These are phyloP conservation scores for Mellivora capensis DNA, from an alignment of 2,113 vertebrate genomes.

Conservation along the genomic window DNA sequence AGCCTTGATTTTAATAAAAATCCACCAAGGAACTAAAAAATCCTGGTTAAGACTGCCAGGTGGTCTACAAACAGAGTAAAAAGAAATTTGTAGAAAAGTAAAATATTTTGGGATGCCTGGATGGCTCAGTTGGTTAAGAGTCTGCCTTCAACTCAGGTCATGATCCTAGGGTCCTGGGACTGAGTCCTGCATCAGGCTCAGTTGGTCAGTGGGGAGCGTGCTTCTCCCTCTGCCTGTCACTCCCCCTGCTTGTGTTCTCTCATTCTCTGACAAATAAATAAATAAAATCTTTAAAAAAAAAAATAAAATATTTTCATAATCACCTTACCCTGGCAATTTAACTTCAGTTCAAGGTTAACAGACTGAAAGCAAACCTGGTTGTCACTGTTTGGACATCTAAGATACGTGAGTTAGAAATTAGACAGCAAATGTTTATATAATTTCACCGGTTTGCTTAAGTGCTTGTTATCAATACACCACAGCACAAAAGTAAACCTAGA, in stretches of 20 bases:
- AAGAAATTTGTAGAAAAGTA: not conserved
- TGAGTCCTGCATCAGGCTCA: not conserved
- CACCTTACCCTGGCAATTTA: slow-evolving; percentile 27
- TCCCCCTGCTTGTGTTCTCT: not conserved
- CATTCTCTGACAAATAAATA: not conserved
- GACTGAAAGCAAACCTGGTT: slow-evolving; percentile 20
- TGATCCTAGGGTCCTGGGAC: not conserved
- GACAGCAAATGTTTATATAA: not conserved
- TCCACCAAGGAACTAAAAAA: slow-evolving; percentile 47
- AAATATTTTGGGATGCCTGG: not conserved
- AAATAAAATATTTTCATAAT: slow-evolving; percentile 35
- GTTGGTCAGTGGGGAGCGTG: not conserved
- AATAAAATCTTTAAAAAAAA: not conserved
- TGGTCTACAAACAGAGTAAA: not conserved
- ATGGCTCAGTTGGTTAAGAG: not conserved
- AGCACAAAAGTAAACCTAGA: slow-evolving; percentile 5
- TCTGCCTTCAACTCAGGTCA: not conserved
- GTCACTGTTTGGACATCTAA: slow-evolving; percentile 13
- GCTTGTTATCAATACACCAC: not conserved
- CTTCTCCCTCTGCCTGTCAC: not conserved
- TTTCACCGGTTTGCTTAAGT: not conserved
- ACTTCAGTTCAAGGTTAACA: not conserved
- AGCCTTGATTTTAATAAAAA: slow-evolving; percentile 15
- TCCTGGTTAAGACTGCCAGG: not conserved
- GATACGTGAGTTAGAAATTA: slow-evolving; percentile 1